Conservation (phyloP, 2,113 vertebrate genomes). For the Synchiropus splendidus region DNA sequence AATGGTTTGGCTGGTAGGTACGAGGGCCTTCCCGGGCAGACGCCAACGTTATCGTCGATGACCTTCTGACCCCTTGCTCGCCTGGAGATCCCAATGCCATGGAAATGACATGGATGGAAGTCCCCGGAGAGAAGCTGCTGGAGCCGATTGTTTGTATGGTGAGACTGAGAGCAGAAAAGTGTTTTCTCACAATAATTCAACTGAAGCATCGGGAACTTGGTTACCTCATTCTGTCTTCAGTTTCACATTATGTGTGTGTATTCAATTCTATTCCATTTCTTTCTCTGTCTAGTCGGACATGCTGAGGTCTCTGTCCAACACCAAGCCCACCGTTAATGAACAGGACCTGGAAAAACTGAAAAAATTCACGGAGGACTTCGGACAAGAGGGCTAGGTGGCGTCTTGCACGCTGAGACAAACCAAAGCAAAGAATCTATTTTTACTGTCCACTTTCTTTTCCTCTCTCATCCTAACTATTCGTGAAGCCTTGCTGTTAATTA, state of each 20-base stretch:
- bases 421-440: conserved; percentile 51
- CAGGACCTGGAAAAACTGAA: conserved; percentile 88
- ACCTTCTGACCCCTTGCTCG: conserved; percentile 89
- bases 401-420: conserved; percentile 30
- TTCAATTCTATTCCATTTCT: background rate
- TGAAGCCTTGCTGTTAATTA: conserved; percentile 9
- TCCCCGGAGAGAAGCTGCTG: conserved; percentile 85
- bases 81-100: conserved; percentile 80
- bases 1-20: conserved; percentile 61
- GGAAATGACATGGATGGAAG: conserved; percentile 96
- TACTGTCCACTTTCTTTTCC: conserved; percentile 19
- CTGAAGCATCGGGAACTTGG: background rate
- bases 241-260: background rate
- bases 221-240: background rate
- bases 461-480: conserved; percentile 23
- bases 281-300: conserved; percentile 74
- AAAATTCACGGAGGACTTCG: conserved; percentile 98
- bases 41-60: conserved; percentile 67
- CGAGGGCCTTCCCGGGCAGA: conserved; percentile 73
- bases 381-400: conserved; percentile 85
- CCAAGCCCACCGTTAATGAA: conserved; percentile 94
- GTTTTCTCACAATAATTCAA: background rate
- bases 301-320: conserved; percentile 75
- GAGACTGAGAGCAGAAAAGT: conserved; percentile 33
- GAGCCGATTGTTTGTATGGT: conserved; percentile 90